phyloP scores from a whole-genome alignment of 2,113 vertebrate genomes.

The Leptocoma aspasia region DNA sequence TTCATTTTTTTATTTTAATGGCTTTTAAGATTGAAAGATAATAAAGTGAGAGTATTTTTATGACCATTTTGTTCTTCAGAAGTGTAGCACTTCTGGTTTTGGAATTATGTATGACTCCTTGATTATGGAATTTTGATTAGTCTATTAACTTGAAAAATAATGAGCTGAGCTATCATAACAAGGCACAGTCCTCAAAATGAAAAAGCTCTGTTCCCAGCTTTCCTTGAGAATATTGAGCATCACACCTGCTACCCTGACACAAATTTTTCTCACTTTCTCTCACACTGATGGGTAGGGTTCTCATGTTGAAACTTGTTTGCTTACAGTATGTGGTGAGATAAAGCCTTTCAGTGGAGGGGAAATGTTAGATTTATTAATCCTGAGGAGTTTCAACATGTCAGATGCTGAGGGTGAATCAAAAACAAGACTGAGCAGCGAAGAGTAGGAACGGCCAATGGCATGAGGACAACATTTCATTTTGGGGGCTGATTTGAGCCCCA shows the following conservation, averaged over 20 bases:
- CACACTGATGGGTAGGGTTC: not conserved
- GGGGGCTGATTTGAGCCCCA: not conserved
- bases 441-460: not conserved
- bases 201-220: not conserved
- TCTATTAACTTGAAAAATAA: not conserved
- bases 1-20: not conserved
- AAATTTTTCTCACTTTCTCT: not conserved
- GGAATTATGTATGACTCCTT: not conserved
- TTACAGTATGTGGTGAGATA: not conserved
- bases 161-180: not conserved
- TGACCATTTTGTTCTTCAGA: not conserved
- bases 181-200: not conserved
- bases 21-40: not conserved
- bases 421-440: not conserved
- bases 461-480: not conserved
- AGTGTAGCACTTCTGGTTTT: not conserved
- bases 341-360: not conserved
- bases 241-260: not conserved
- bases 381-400: not conserved
- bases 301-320: not conserved
- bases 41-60: not conserved
- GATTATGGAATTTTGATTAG: not conserved
- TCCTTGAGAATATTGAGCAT: not conserved
- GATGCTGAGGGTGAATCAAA: not conserved
- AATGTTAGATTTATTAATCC: not conserved